phyloP scores from a whole-genome alignment of 2,888 invertebrate genomes.

The Hypselothyrea guttata region DNA sequence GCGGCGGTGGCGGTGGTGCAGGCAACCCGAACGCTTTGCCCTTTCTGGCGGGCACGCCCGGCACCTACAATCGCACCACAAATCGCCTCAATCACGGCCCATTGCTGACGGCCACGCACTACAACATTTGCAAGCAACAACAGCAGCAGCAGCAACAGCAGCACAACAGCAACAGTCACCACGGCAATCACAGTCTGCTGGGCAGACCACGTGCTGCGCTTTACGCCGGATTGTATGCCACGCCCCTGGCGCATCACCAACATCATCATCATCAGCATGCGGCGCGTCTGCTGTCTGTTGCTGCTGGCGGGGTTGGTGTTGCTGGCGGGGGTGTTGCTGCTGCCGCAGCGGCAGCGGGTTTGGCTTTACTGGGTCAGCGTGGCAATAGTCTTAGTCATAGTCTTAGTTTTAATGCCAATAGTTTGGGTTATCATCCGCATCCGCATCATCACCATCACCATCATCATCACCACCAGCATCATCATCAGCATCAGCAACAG shows the following conservation, averaged over 20 bases:
- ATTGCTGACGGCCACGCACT: conserved; percentile 73
- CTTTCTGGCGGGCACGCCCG: conserved; percentile 64
- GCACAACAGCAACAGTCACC: not conserved
- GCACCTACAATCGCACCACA: conserved; percentile 71
- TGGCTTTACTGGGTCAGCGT: conserved; percentile 53
- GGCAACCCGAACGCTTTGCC: conserved; percentile 56
- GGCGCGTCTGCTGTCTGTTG: conserved; percentile 53
- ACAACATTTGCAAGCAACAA: conserved; percentile 73
- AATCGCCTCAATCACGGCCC: conserved; percentile 77
- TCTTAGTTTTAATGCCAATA: conserved; percentile 60
- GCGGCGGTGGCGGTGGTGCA: conserved; percentile 25
- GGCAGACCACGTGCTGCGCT: conserved; percentile 59
- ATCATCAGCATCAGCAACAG: conserved; percentile 75
- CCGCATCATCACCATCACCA: conserved; percentile 74
- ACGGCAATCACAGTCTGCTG: conserved; percentile 40
- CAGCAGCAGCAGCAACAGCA: conserved; percentile 14
- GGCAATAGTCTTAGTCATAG: conserved; percentile 30
- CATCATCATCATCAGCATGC: conserved; percentile 54
- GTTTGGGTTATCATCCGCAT: conserved; percentile 76
- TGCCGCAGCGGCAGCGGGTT: conserved; percentile 48
- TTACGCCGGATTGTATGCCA: conserved; percentile 34
- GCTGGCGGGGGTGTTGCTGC: conserved; percentile 24
- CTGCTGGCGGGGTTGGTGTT: conserved; percentile 30
- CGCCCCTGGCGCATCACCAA: conserved; percentile 47
- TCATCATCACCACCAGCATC: conserved; percentile 74